Conservation (phyloP, 2,888 invertebrate species). For the Brachylomia viminalis region DNA sequence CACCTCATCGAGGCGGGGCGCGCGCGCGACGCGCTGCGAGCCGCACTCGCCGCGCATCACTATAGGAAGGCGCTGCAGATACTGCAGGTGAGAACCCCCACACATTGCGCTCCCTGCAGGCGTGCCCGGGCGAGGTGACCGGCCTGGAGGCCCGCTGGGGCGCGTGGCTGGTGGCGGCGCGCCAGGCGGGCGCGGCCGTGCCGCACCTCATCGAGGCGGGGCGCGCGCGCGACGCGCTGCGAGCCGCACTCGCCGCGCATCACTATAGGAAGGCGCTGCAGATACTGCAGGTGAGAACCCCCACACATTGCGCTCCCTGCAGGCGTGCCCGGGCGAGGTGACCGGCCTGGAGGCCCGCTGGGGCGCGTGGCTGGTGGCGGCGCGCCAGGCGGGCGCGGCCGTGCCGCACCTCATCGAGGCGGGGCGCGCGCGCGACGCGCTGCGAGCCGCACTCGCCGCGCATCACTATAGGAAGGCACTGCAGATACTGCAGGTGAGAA, state of each 20-base stretch:
- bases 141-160: slow-evolving; percentile 98
- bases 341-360: slow-evolving; percentile 97
- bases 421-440: no score
- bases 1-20: slow-evolving; percentile 99
- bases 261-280: no score
- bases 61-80: slow-evolving; percentile 98
- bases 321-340: slow-evolving; percentile 94
- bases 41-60: slow-evolving; percentile 97
- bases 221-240: no score
- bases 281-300: no score
- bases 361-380: slow-evolving; percentile 96
- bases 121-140: slow-evolving; percentile 95
- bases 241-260: no score
- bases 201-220: slow-evolving; percentile 82
- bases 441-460: no score
- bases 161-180: slow-evolving; percentile 94
- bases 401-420: slow-evolving; percentile 91
- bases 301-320: rapidly evolving
- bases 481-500: no score
- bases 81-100: slow-evolving; percentile 88
- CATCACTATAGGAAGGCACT: no score
- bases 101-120: slow-evolving; percentile 66
- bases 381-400: slow-evolving; percentile 98
- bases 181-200: slow-evolving; percentile 98
- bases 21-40: slow-evolving; percentile 96